Base-by-base conservation (phyloP, 2,797 vertebrate genomes). In the Argya squamiceps region DNA sequence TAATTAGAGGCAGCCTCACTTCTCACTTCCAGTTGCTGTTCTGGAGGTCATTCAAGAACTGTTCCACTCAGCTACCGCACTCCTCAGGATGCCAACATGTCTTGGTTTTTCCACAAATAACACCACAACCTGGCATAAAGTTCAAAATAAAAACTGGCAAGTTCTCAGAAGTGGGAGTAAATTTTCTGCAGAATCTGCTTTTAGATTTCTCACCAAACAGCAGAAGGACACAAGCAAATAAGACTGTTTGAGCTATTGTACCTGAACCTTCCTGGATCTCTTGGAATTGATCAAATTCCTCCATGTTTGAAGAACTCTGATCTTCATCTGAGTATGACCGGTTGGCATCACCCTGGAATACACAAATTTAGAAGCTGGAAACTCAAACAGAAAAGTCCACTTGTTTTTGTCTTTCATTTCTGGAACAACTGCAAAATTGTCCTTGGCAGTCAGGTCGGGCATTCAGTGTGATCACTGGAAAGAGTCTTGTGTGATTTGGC, bases 321-420 rank as follows among this genome's bases (percentile, higher is more conserved):
- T 99, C 99, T 52, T 99, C 99, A 4, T 99, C 99, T 0, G 99
- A 99, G 96, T 99, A 99, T 5, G 99, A 99, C 46, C 99, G 98
- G 95, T 99, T 99, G 91, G 99, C 99, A 78, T 99, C 99, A 7
- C 99, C 99, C 99, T 99, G 97, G 63, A 95, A 96, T 52, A 92
- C 32, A 90, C 7, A 96, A 39, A 96, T 94, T 65, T 70, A 90
- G 67, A 96, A 92, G 50, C 0, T 94, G 47, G 56, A 64, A 92
- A 88, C 27, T 92, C 49, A 79, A 87, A 90, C 17, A 79, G 43
- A 67, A 84, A 88, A 76, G 16, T 44, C 4, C 20, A 30, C 36
- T 92, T 67, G 7, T 55, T 82, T 46, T 63, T 91, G 15, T 50
- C 59, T 83, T 89, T 68, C 30, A 13, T 75, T 82, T 24, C 32